These are phyloP conservation scores for Nanorana parkeri DNA, from an alignment of 2,113 vertebrate species.

Conservation along the genomic window DNA sequence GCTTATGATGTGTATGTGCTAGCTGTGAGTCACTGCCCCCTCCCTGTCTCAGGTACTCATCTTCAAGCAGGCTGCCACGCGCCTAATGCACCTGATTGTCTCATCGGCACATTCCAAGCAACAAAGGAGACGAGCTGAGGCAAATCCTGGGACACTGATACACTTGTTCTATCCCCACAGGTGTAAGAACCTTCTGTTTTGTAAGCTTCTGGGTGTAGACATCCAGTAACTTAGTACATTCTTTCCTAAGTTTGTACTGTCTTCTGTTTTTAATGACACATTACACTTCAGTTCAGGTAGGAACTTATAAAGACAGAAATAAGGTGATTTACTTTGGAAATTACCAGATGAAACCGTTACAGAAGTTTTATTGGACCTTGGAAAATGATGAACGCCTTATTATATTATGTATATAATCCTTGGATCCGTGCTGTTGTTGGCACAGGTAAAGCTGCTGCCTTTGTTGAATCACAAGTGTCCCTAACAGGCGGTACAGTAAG, in stretches of 20 bases:
- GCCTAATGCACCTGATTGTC: conserved; percentile 96
- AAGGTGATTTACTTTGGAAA: conserved; percentile 26
- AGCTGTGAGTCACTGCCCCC: conserved; percentile 72
- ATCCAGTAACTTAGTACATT: conserved; percentile 67
- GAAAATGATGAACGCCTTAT: conserved; percentile 38
- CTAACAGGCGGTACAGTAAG: background rate
- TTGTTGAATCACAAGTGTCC: background rate
- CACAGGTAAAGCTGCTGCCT: background rate
- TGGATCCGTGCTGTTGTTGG: background rate
- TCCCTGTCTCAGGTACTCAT: conserved; percentile 72
- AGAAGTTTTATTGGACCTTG: conserved; percentile 43
- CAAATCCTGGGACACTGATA: conserved; percentile 88
- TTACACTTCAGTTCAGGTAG: conserved; percentile 63
- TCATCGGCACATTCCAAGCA: conserved; percentile 89
- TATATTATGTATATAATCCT: conserved; percentile 36
- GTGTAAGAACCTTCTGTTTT: conserved; percentile 86
- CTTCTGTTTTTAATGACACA: conserved; percentile 63
- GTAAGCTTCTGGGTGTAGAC: conserved; percentile 76
- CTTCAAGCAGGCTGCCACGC: conserved; percentile 90
- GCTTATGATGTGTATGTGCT: conserved; percentile 70
- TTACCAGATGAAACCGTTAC: conserved; percentile 57
- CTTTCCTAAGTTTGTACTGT: conserved; percentile 73
- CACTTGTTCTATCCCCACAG: conserved; percentile 96
- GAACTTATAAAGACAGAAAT: conserved; percentile 58
- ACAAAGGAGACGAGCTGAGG: conserved; percentile 80